Conservation (phyloP, 2,888 invertebrate species). For the Acrobeloides nanus region DNA sequence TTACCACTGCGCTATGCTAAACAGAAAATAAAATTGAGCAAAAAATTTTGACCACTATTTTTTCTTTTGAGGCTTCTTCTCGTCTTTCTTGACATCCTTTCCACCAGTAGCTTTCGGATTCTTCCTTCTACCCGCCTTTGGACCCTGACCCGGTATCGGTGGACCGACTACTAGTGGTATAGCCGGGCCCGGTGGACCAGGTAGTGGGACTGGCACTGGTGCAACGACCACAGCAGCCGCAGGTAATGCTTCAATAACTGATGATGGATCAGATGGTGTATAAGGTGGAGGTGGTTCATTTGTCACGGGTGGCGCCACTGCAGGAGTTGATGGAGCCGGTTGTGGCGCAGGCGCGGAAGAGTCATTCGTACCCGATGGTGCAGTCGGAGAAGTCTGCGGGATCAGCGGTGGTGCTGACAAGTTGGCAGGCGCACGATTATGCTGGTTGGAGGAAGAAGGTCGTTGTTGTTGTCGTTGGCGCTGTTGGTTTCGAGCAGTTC, state of each 20-base stretch:
- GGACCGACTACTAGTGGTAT: constrained; percentile 16
- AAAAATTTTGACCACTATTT: too few species aligned
- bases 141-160: constrained; percentile 20
- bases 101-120: constrained; percentile 11
- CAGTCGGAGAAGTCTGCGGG: constrained; percentile 9
- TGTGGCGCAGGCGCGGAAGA: constrained; percentile 10
- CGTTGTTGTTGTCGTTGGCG: background rate
- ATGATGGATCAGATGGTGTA: constrained; percentile 19
- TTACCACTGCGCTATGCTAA: too few species aligned
- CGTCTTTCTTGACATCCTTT: constrained; percentile 6
- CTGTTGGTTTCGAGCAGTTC: constrained; percentile 4
- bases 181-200: constrained; percentile 12
- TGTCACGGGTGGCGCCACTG: constrained; percentile 22
- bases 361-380: background rate
- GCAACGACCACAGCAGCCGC: constrained; percentile 12
- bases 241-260: background rate
- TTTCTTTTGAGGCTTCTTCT: too few species aligned
- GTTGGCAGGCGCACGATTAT: constrained; percentile 19
- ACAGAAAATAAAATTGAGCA: too few species aligned
- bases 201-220: constrained; percentile 25
- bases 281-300: constrained; percentile 27
- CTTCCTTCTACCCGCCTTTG: constrained; percentile 23
- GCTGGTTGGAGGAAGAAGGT: too few species aligned
- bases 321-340: constrained; percentile 24
- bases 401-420: constrained; percentile 24